These are phyloP conservation scores for Pollenia griseotomentosa DNA, from an alignment of 2,888 invertebrate species.

Conservation along the genomic window DNA sequence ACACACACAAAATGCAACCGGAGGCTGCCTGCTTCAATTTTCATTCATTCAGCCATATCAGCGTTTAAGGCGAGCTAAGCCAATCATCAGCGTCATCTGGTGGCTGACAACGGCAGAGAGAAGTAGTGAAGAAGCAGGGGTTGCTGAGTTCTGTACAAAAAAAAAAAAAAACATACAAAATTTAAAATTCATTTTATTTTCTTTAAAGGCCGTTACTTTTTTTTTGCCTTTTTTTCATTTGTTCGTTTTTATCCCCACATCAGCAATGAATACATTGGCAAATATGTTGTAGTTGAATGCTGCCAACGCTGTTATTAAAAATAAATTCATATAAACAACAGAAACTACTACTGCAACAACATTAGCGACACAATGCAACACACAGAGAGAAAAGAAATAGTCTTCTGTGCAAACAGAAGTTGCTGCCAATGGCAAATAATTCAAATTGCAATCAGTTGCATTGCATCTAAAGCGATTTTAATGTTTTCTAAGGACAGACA, in stretches of 20 bases:
- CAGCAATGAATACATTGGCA: constrained; percentile 65
- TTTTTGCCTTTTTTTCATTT: neutral
- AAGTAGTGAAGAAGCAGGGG: neutral
- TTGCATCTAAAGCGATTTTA: constrained; percentile 73
- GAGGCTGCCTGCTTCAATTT: constrained; percentile 55
- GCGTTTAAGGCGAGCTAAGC: constrained; percentile 59
- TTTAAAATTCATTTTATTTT: constrained; percentile 53
- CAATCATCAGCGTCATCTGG: constrained; percentile 70
- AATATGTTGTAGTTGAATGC: constrained; percentile 51
- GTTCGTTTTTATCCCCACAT: constrained; percentile 57
- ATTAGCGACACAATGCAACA: constrained; percentile 1
- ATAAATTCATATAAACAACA: constrained; percentile 53
- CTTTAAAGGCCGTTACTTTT: constrained; percentile 63
- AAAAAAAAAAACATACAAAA: neutral
- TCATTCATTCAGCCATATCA: constrained; percentile 67
- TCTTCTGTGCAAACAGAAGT: constrained; percentile 71
- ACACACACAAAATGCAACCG: constrained; percentile 71
- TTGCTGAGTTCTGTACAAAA: neutral
- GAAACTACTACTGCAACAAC: constrained; percentile 26
- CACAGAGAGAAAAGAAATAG: constrained; percentile 24
- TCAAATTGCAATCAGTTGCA: constrained; percentile 73
- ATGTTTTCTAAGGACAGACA: constrained; percentile 52
- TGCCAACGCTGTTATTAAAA: constrained; percentile 72
- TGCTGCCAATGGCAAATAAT: constrained; percentile 74
- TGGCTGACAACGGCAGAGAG: neutral